These are phyloP conservation scores for Dilophus febrilis DNA, from an alignment of 2,888 invertebrate genomes.

Conservation along the genomic window DNA sequence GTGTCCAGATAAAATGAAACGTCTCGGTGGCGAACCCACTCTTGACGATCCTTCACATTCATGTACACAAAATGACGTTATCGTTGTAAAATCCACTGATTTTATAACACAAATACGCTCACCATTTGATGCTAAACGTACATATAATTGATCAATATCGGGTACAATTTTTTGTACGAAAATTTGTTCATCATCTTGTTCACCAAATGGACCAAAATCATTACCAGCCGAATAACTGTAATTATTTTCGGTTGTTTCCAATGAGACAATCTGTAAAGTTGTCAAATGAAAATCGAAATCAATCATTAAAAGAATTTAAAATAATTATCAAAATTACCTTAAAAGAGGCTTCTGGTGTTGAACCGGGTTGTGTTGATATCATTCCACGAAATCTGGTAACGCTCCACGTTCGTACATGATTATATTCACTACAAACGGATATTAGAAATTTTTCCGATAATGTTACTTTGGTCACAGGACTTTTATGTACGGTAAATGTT, in stretches of 20 bases:
- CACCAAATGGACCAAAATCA: conserved; percentile 82
- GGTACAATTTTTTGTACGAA: conserved; percentile 97
- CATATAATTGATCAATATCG: conserved; percentile 87
- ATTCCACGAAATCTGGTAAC: conserved; percentile 94
- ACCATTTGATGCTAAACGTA: conserved; percentile 87
- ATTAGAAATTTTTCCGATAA: conserved; percentile 89
- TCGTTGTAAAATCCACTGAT: conserved; percentile 83
- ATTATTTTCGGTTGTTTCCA: conserved; percentile 45
- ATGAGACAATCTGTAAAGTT: conserved; percentile 21
- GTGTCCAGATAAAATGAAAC: conserved; percentile 85
- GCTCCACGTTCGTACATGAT: conserved; percentile 94
- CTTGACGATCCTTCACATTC: conserved; percentile 94
- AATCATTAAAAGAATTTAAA: neutral
- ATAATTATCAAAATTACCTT: conserved; percentile 48
- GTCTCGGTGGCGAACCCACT: conserved; percentile 72
- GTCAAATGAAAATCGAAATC: neutral
- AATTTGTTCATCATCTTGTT: conserved; percentile 94
- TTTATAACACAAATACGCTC: conserved; percentile 88
- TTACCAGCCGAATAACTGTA: conserved; percentile 46
- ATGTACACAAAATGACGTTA: conserved; percentile 91
- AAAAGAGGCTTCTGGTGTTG: conserved; percentile 92
- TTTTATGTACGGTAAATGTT: conserved; percentile 93
- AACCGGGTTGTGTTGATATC: conserved; percentile 98
- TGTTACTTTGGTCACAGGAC: conserved; percentile 86
- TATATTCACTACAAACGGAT: conserved; percentile 93